phyloP scores from a whole-genome alignment of 2,797 vertebrate species.

The Pseudopleuronectes americanus region DNA sequence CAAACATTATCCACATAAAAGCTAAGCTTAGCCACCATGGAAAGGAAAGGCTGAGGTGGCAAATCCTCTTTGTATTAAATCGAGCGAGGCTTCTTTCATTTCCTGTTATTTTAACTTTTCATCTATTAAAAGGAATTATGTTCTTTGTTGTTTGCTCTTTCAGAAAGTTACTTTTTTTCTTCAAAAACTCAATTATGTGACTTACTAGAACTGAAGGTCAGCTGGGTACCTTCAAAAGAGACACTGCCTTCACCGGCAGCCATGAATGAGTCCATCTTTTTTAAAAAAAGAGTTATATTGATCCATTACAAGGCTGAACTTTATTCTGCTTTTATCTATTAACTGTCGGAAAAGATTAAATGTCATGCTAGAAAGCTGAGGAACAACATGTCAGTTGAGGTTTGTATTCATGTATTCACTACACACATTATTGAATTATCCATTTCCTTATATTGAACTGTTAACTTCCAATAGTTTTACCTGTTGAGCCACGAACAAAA shows the following conservation, averaged over 20 bases:
- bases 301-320: not conserved
- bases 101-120: not conserved
- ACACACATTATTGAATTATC: not conserved
- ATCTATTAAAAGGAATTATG: not conserved
- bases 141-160: not conserved
- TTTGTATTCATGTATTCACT: not conserved
- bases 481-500: conserved; percentile 5
- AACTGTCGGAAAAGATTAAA: no score
- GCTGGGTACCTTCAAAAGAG: not conserved
- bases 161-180: not conserved
- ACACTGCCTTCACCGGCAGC: not conserved
- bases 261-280: not conserved
- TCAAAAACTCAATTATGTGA: not conserved
- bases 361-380: not conserved
- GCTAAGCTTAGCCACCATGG: not conserved
- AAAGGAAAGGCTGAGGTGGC: not conserved
- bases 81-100: not conserved
- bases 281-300: not conserved
- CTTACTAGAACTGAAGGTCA: not conserved
- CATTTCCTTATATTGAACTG: not conserved
- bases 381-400: not conserved
- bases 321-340: conserved; percentile 2
- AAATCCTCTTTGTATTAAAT: not conserved
- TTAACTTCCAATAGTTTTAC: not conserved
- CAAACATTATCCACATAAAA: no score